phyloP scores from a whole-genome alignment of 2,888 invertebrate species.

The Pyrochroa serraticornis region DNA sequence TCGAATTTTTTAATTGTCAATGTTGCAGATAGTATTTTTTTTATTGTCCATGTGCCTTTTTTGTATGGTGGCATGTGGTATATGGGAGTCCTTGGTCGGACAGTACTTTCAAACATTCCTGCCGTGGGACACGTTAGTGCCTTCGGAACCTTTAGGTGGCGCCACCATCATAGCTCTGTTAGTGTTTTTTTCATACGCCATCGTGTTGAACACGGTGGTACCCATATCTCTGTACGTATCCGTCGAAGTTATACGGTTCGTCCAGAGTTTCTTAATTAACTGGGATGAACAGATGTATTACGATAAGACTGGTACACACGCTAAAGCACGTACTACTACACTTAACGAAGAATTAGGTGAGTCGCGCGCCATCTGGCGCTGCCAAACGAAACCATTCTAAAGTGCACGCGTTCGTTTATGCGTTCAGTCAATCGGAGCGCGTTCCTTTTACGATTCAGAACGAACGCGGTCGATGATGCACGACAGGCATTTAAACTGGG shows the following conservation, averaged over 20 bases:
- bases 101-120: constrained; percentile 88
- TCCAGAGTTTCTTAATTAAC: constrained; percentile 97
- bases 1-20: constrained; percentile 4
- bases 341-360: constrained; percentile 94
- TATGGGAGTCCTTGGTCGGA: constrained; percentile 96
- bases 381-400: neutral
- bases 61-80: constrained; percentile 96
- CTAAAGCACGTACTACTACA: constrained; percentile 96
- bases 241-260: constrained; percentile 96
- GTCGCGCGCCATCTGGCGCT: constrained; percentile 18
- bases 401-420: too few species aligned
- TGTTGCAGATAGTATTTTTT: constrained; percentile 93
- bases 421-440: too few species aligned
- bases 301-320: constrained; percentile 85
- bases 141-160: constrained; percentile 80
- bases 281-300: constrained; percentile 99
- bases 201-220: constrained; percentile 99
- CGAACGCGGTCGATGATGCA: too few species aligned
- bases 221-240: constrained; percentile 98
- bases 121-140: constrained; percentile 94
- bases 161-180: constrained; percentile 93
- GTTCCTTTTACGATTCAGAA: too few species aligned
- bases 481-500: too few species aligned
- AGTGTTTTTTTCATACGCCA: constrained; percentile 99
- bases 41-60: constrained; percentile 96